phyloP scores from a whole-genome alignment of 2,113 vertebrate species.

The Daboia siamensis region DNA sequence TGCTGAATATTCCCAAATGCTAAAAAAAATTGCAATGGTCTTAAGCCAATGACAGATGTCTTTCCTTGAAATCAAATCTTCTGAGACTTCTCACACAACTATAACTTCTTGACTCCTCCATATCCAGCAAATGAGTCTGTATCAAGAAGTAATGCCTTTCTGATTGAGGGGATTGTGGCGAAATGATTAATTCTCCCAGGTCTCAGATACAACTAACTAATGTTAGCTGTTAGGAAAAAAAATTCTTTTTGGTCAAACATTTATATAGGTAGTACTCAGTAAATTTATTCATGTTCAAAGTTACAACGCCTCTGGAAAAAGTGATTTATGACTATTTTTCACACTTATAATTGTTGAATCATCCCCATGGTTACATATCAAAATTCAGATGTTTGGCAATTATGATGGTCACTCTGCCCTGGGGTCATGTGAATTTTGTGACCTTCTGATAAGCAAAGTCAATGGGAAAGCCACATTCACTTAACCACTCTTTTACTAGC shows the following conservation, averaged over 20 bases:
- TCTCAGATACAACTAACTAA: slow-evolving; percentile 6
- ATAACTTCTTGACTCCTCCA: background rate
- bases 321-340: background rate
- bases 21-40: background rate
- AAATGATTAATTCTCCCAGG: background rate
- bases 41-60: background rate
- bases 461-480: background rate
- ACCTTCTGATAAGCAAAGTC: background rate
- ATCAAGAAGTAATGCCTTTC: background rate
- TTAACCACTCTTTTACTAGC: background rate
- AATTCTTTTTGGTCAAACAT: background rate
- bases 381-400: background rate
- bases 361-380: background rate
- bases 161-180: background rate
- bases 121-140: background rate
- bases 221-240: background rate
- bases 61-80: background rate
- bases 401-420: too few species aligned
- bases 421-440: background rate
- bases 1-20: background rate
- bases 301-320: background rate
- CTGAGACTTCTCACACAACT: background rate
- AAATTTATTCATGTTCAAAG: background rate
- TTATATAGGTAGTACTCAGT: background rate
- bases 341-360: background rate